phyloP scores from a whole-genome alignment of 2,113 vertebrate genomes.

The Triplophysa dalaica region DNA sequence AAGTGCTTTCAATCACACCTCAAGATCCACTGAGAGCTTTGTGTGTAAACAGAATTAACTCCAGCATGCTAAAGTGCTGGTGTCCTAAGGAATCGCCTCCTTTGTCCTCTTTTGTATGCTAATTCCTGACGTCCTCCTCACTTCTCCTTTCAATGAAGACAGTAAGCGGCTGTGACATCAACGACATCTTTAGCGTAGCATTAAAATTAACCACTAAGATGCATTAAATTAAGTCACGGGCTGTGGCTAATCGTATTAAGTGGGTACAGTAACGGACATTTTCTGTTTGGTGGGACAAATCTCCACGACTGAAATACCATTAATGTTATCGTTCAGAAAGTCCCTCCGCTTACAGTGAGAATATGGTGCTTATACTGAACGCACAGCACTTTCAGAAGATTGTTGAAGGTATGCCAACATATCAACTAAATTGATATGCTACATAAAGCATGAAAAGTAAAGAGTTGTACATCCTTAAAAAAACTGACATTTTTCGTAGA shows the following conservation, averaged over 20 bases:
- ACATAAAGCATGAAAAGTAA: no score
- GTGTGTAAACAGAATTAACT: constrained; percentile 75
- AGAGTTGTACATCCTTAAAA: no score
- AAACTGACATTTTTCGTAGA: no score
- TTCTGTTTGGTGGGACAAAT: constrained; percentile 63
- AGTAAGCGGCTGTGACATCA: constrained; percentile 63
- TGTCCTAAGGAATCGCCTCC: constrained; percentile 74
- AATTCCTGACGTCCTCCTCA: constrained; percentile 64
- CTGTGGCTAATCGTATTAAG: constrained; percentile 71
- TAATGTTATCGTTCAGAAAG: constrained; percentile 31
- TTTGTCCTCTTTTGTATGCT: constrained; percentile 69
- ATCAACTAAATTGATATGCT: no score
- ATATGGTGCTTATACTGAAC: not conserved
- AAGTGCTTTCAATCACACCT: constrained; percentile 57
- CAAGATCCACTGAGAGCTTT: constrained; percentile 67
- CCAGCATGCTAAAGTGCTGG: constrained; percentile 66
- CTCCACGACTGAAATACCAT: constrained; percentile 47
- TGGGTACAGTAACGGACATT: constrained; percentile 46
- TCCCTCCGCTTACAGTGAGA: not conserved
- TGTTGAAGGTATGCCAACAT: no score
- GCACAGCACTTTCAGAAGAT: no score
- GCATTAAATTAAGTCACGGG: constrained; percentile 70
- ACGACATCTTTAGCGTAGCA: constrained; percentile 60
- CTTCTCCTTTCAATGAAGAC: constrained; percentile 56
- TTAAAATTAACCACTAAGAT: constrained; percentile 67